phyloP scores from a whole-genome alignment of 2,888 invertebrate species.

The Parochlus steinenii region DNA sequence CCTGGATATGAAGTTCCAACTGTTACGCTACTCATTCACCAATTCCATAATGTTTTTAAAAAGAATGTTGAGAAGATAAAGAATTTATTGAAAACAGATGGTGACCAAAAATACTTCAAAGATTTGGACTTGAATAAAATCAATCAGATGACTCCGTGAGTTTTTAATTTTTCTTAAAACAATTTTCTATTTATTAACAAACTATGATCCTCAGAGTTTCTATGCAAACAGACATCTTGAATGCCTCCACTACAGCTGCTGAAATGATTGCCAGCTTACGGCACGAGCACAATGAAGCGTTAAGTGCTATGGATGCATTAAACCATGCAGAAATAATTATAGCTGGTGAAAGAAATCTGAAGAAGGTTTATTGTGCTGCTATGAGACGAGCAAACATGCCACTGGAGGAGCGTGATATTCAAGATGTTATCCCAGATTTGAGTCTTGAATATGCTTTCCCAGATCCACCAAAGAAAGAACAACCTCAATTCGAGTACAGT shows the following conservation, averaged over 20 bases:
- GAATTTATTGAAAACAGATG: background rate
- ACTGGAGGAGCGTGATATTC: background rate
- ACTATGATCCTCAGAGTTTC: background rate
- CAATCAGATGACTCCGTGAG: background rate
- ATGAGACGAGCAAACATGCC: background rate
- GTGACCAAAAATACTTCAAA: background rate
- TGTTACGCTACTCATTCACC: background rate
- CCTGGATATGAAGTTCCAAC: background rate
- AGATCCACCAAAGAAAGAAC: background rate
- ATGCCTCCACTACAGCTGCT: background rate
- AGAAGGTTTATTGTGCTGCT: too few relatives aligned
- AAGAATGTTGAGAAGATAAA: background rate
- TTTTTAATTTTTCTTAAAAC: background rate
- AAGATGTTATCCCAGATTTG: background rate
- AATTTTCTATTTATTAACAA: background rate
- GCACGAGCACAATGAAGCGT: conserved; percentile 3
- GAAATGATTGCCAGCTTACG: background rate
- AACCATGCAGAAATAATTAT: background rate
- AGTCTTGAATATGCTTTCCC: background rate
- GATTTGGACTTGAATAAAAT: background rate
- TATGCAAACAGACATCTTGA: too few relatives aligned
- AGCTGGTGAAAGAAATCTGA: conserved; percentile 3
- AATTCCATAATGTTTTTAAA: conserved; percentile 1
- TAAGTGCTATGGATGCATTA: conserved; percentile 1
- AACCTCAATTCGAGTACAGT: background rate